phyloP scores from a whole-genome alignment of 2,888 invertebrate species.

The Phaonia tiefii region DNA sequence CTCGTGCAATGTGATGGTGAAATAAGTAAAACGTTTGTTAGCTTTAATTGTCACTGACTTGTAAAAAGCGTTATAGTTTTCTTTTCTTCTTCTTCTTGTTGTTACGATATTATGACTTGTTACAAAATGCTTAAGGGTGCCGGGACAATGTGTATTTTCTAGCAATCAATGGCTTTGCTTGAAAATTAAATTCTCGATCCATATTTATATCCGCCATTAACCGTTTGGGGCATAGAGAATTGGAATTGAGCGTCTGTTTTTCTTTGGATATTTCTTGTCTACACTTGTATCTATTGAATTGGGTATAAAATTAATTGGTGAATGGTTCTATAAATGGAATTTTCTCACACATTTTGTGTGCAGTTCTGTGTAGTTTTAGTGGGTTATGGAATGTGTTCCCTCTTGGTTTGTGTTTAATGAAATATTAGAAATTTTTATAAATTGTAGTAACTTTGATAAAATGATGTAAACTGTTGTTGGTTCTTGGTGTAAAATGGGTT shows the following conservation, averaged over 20 bases:
- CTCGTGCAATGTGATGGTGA: neutral
- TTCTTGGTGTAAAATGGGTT: too few species aligned
- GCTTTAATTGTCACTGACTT: slow-evolving; percentile 54
- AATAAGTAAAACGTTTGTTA: slow-evolving; percentile 23
- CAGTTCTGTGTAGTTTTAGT: too few species aligned
- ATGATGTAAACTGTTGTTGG: too few species aligned
- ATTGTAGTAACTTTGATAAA: too few species aligned
- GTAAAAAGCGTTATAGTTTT: slow-evolving; percentile 35
- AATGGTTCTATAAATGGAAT: slow-evolving; percentile 62
- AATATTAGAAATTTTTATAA: slow-evolving; percentile 27
- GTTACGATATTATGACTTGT: neutral
- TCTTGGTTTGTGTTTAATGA: slow-evolving; percentile 13
- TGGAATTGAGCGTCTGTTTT: too few species aligned
- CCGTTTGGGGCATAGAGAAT: neutral
- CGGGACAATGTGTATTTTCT: neutral
- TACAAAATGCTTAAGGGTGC: slow-evolving; percentile 50
- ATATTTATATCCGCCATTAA: slow-evolving; percentile 25
- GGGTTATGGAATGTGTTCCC: too few species aligned
- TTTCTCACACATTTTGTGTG: slow-evolving; percentile 61
- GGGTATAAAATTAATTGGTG: slow-evolving; percentile 59
- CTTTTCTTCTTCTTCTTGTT: slow-evolving; percentile 42
- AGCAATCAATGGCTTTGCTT: too few species aligned
- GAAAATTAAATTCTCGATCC: neutral
- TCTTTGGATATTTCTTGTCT: too few species aligned
- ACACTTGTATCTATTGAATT: slow-evolving; percentile 36